phyloP scores from a whole-genome alignment of 2,888 invertebrate species.

The Cephonodes hylas region DNA sequence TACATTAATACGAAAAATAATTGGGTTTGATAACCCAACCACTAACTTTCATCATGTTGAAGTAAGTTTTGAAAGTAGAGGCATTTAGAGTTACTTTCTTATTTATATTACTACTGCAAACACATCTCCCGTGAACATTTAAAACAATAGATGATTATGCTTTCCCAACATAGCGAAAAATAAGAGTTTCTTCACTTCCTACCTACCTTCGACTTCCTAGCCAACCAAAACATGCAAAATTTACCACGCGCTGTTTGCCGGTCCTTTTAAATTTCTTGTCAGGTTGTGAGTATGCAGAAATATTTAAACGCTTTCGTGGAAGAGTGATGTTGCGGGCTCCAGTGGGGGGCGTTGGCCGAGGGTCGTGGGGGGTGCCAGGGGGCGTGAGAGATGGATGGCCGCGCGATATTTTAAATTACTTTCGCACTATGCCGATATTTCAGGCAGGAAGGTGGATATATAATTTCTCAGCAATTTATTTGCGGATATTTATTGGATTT shows the following conservation, averaged over 20 bases:
- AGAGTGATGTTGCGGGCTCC: conserved; percentile 4
- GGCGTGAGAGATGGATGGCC: not conserved
- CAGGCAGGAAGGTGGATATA: not conserved
- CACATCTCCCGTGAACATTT: no score
- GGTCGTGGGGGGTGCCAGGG: not conserved
- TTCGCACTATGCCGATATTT: conserved; percentile 1
- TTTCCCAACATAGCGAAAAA: no score
- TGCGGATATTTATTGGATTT: not conserved
- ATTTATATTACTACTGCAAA: no score
- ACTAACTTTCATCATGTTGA: no score
- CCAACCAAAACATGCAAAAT: not conserved
- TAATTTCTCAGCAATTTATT: not conserved
- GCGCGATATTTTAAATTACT: conserved; percentile 1
- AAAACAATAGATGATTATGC: no score
- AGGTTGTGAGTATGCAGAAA: conserved; percentile 5
- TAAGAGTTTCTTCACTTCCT: no score
- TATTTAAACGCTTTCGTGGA: not conserved
- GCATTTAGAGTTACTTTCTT: no score
- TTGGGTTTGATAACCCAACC: no score
- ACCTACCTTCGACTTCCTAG: no score
- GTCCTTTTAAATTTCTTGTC: conserved; percentile 1
- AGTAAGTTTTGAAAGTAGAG: no score
- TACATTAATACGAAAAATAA: no score
- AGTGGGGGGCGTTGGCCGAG: not conserved
- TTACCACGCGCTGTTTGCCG: no score